A percentile compares a stretch with the other conserved stretches of the same genome.
Evolutionary conservation across 2,797 vertebrate genomes (phyloP).

Genomic region (Neosilurus hyrtlii): DNA sequence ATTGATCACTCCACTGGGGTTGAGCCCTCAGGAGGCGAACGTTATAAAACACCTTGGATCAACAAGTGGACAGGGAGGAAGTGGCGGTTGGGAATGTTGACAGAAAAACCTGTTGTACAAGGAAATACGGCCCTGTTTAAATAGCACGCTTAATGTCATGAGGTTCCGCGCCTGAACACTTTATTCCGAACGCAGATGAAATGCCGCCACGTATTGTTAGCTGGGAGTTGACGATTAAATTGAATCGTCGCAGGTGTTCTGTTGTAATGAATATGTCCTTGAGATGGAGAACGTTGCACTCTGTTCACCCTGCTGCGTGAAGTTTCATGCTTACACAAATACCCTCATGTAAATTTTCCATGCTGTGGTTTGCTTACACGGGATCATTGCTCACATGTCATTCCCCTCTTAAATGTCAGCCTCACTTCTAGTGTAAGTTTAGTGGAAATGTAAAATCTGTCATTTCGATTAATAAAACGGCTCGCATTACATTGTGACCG

Average conservation of each 20-base stretch:
- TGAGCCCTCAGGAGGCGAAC: background rate
- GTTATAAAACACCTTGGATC: constrained; percentile 14
- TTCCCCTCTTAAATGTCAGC: background rate
- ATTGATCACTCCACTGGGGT: background rate
- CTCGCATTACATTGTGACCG: background rate
- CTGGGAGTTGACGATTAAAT: background rate
- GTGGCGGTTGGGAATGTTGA: constrained; percentile 46
- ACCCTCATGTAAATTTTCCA: background rate
- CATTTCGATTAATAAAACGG: background rate
- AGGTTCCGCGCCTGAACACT: background rate
- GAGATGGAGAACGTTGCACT: background rate
- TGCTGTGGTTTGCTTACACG: background rate
- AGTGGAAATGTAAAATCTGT: background rate
- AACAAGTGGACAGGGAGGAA: constrained; percentile 37
- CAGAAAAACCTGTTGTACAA: constrained; percentile 69
- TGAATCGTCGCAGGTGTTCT: background rate
- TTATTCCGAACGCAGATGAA: background rate
- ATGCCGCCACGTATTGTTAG: background rate
- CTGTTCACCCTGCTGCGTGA: background rate
- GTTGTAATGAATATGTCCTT: background rate
- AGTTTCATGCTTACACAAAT: background rate
- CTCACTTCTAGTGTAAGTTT: background rate
- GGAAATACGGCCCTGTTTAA: constrained; percentile 60
- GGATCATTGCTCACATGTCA: background rate
- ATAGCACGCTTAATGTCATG: constrained; percentile 16